A percentile compares a stretch with the other conserved stretches of the same genome.
phyloP scores from a whole-genome alignment of 2,797 vertebrate species.

The Hapalemur alaotrensis region DNA sequence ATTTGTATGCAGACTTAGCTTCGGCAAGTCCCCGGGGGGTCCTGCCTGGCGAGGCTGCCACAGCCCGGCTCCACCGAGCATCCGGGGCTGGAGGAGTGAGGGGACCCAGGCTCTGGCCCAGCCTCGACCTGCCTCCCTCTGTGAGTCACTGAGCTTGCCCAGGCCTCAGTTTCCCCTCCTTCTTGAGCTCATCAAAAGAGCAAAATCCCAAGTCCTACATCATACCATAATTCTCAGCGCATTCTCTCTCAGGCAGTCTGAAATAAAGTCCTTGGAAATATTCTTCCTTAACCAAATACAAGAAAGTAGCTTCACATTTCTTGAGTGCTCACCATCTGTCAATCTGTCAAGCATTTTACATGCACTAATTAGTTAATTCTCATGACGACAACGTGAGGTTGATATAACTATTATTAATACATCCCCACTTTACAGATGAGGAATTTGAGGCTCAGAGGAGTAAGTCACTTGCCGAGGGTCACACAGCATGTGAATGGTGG shows the following conservation, averaged over 20 bases:
- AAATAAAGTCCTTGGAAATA: background rate
- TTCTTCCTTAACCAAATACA: background rate
- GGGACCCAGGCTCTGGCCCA: background rate
- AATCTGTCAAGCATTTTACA: background rate
- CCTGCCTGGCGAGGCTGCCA: background rate
- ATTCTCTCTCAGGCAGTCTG: background rate
- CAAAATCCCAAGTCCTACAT: background rate
- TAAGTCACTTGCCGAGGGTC: background rate
- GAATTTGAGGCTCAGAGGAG: background rate
- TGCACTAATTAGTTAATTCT: background rate
- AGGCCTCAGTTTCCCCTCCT: background rate
- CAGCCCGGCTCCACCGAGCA: background rate
- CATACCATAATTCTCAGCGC: background rate
- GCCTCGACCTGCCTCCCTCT: background rate
- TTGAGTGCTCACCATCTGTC: background rate
- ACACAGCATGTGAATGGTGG: background rate
- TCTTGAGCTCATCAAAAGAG: background rate
- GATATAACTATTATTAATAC: background rate
- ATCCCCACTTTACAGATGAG: background rate
- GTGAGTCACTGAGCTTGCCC: background rate
- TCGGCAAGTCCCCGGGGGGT: background rate
- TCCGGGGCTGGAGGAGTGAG: background rate
- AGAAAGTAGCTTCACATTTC: background rate
- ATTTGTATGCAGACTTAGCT: constrained; percentile 45
- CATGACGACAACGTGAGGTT: background rate